Base-by-base conservation (phyloP, 2,888 invertebrate genomes). In the Cryptocheilus praepositus region DNA sequence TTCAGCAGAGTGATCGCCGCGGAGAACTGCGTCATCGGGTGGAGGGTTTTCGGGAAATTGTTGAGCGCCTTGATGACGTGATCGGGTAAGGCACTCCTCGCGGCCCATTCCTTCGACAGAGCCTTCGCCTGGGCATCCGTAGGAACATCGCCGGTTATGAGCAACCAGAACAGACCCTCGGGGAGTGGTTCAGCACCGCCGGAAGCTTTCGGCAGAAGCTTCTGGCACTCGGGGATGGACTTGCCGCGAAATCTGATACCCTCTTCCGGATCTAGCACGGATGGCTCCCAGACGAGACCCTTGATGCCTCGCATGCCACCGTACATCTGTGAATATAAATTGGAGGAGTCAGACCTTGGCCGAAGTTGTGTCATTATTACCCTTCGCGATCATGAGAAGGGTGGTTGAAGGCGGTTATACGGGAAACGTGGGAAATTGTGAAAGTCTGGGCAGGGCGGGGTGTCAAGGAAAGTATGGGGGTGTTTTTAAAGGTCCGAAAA, bases 241-340 rank as follows among this genome's bases (percentile, higher is more conserved):
- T 95, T 93, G 43, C 97, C 98, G 67, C 98, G 94, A 92, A 98
- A 98, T 73, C 97, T 91, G 89, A 98, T 98, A 75, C 98, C 98
- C 89, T 98, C 98, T 73, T 98, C 97, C 0, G 98, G 93, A 88
- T 98, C 98, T 78, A 98, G 90, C 36, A 98, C 96, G 15, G 98
- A 98, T 0, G 98, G 97, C 89, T 98, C 98, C 90, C 96, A 97
- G 1, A 98, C 96, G 69, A 98, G 90, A 75, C 96, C 97, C 89
- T 96, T 97, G 90, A 98, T 97, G 45, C 97, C 97, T 85, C 98
- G 92, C 98, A 98, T 98, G 59, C 98, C 98, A 81, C 98, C 97
- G 90, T 98, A 94, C 94, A 94, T 94, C 94, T 94, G 28, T 19
- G 3, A 25, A 3, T 15, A 46, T 2, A 7, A 54, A 3, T n/a